Conservation (phyloP, 2,888 invertebrate genomes). For the Trachelus troglodyta region DNA sequence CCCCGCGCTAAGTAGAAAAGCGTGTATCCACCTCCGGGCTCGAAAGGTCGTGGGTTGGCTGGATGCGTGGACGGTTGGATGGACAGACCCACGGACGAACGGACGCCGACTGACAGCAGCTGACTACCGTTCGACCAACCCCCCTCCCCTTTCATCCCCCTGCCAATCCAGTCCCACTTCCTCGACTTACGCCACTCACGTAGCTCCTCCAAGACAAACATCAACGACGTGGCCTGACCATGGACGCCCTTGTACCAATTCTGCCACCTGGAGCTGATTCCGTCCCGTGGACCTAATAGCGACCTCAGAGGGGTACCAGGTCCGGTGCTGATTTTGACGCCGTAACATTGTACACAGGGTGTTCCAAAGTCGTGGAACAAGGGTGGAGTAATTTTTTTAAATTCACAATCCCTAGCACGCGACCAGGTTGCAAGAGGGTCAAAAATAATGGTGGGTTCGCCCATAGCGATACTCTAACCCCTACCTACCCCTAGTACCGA, state of each 20-base stretch:
- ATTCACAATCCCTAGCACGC: not conserved
- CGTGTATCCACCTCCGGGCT: constrained; percentile 60
- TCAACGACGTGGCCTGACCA: constrained; percentile 9
- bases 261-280: not conserved
- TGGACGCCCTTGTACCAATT: not conserved
- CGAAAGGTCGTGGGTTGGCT: constrained; percentile 49
- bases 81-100: constrained; percentile 7
- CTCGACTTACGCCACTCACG: constrained; percentile 36
- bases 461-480: not conserved
- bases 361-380: not conserved
- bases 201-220: constrained; percentile 42
- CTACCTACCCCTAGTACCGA: constrained; percentile 24
- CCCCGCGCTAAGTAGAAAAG: constrained; percentile 65
- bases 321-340: not conserved
- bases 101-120: constrained; percentile 52
- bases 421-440: not conserved
- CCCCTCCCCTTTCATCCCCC: not conserved
- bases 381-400: not conserved
- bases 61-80: constrained; percentile 15
- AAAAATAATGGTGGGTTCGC: not conserved
- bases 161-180: constrained; percentile 36
- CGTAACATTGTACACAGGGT: not conserved
- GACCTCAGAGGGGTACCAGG: not conserved
- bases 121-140: constrained; percentile 46
- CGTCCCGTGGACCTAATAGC: not conserved